These are phyloP conservation scores for Merluccius polli DNA, from an alignment of 2,797 vertebrate genomes.

Conservation along the genomic window DNA sequence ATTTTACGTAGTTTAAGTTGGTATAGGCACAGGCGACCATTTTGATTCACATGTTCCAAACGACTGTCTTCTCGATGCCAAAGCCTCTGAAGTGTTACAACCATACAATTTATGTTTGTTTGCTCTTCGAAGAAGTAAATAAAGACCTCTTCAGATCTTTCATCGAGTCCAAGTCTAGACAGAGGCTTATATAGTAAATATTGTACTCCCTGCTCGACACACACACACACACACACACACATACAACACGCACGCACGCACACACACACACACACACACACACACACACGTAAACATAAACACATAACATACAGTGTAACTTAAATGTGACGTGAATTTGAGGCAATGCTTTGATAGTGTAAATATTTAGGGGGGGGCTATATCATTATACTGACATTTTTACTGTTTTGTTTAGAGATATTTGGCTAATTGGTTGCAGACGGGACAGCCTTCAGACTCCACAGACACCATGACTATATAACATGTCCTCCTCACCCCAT, in stretches of 20 bases:
- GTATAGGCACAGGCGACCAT: not conserved
- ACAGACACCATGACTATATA: not conserved
- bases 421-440: constrained; percentile 39
- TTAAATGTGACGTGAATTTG: constrained; percentile 30
- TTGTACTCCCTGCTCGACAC: not conserved
- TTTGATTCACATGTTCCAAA: not conserved
- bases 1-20: not conserved
- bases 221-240: constrained; percentile 17
- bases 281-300: constrained; percentile 19
- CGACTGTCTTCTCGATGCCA: not conserved
- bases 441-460: constrained; percentile 11
- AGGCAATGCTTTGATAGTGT: constrained; percentile 20
- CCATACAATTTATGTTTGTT: not conserved
- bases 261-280: not conserved
- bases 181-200: constrained; percentile 40
- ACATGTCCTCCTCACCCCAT: too few relatives aligned
- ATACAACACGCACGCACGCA: constrained; percentile 4
- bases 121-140: constrained; percentile 21
- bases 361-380: constrained; percentile 25
- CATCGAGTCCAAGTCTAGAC: constrained; percentile 36
- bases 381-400: constrained; percentile 20
- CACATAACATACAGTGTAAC: not conserved
- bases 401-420: constrained; percentile 31
- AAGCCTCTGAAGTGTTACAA: not conserved
- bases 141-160: constrained; percentile 15